Evolutionary conservation across 2,797 vertebrate genomes (phyloP), one percentile per base, ranked within the genome.

Genomic region (Simalia tracyae): DNA sequence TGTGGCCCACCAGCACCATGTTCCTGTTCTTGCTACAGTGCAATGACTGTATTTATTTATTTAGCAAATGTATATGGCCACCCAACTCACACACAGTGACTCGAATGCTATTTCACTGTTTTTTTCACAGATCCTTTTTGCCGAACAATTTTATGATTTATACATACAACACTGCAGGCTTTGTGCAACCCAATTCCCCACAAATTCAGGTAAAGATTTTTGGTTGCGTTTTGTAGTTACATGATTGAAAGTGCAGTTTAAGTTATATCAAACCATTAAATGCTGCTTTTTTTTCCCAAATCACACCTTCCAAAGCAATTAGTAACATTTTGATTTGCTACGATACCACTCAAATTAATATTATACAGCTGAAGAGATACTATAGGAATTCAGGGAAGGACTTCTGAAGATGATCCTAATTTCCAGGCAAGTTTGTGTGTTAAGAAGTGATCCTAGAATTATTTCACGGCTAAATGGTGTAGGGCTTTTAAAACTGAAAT

Each of bases 121-220:
- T 19, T 89, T 8, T 66, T 92, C 11, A 15, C 0, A 97, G 96
- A 0, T 1, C 6, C n/a, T 96, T 96, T 93, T 15, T 97, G 50
- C n/a, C 96, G 0, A 91, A 94, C 0, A 89, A 93, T 7, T 97
- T 97, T 87, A 94, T 56, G 61, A 42, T 95, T 28, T 96, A 94
- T 0, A 0, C 2, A 0, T 89, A 91, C 1, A n/a, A 46, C 0
- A 0, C 89, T 85, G n/a, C 68, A 3, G 95, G 88, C 2, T 50
- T 93, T 66, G 9, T 81, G 11, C 57, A 0, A 19, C 64, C 93
- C 4, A 68, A 1, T 11, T 36, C 17, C 0, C 2, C 87, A 50
- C 87, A 0, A 2, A 0, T 19, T 11, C 54, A 95, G 96, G 96
- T 96, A 92, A 86, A 42, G 14, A 36, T 19, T 42, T 61, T 17